Conservation (phyloP, 2,113 vertebrate species). For the Mesocricetus auratus region DNA sequence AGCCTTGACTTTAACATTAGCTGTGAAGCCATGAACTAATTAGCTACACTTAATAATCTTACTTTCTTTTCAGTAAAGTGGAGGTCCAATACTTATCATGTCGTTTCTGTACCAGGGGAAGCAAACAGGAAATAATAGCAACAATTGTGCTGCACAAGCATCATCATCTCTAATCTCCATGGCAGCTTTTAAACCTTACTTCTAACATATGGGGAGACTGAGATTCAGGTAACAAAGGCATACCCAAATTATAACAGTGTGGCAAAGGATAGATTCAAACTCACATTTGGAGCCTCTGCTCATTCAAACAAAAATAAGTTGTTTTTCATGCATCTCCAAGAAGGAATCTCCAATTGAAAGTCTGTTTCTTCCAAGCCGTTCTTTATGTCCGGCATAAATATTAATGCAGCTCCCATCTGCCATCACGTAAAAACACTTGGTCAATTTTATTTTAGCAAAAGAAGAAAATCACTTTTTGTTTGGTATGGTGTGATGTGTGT, state of each 20-base stretch:
- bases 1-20: background rate
- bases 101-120: background rate
- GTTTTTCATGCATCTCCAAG: conserved; percentile 55
- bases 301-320: background rate
- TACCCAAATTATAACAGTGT: background rate
- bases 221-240: background rate
- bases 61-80: background rate
- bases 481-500: conserved; percentile 64
- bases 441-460: conserved; percentile 78
- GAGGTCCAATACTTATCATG: background rate
- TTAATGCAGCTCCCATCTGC: conserved; percentile 80
- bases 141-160: background rate
- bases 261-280: background rate
- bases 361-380: conserved; percentile 34
- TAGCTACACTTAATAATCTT: background rate
- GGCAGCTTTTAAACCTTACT: background rate
- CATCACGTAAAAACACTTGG: conserved; percentile 70
- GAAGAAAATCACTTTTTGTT: conserved; percentile 66
- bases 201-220: conserved; percentile 13
- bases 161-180: background rate
- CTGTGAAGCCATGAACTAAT: background rate
- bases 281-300: background rate
- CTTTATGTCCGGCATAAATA: conserved; percentile 75
- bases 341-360: conserved; percentile 42
- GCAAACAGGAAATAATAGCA: background rate